phyloP scores from a whole-genome alignment of 1,140 invertebrate genomes.

The Daktulosphaira vitifoliae region DNA sequence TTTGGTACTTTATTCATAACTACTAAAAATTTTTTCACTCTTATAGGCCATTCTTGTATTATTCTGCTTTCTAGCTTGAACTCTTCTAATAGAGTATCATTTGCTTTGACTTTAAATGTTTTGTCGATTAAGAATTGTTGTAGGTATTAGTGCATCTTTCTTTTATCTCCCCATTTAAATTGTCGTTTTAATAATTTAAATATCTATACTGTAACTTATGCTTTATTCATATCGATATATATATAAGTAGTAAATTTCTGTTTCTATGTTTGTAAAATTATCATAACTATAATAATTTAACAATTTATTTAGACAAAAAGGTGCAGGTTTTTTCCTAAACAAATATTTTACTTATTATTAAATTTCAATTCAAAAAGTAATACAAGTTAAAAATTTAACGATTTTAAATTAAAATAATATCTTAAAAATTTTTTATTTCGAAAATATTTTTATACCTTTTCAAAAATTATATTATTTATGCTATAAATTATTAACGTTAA shows the following conservation, averaged over 20 bases:
- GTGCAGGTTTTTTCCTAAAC: too few species aligned
- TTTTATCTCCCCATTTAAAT: background rate
- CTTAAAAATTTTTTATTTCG: too few species aligned
- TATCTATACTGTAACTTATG: background rate
- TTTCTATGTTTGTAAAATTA: background rate
- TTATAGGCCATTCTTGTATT: background rate
- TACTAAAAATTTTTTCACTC: background rate
- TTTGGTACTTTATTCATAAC: background rate
- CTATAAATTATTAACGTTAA: too few species aligned
- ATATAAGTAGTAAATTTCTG: background rate
- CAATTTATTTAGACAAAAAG: background rate
- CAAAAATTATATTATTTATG: too few species aligned
- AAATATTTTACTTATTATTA: too few species aligned
- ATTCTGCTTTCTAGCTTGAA: background rate
- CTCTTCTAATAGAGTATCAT: background rate
- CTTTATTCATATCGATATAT: background rate
- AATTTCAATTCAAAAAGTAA: too few species aligned
- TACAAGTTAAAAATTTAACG: too few species aligned
- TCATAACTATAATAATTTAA: background rate
- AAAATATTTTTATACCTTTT: too few species aligned
- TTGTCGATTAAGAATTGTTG: background rate
- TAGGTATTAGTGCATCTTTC: background rate
- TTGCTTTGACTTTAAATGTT: background rate
- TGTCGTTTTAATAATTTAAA: background rate
- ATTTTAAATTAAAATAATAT: too few species aligned